Evolutionary conservation across 2,113 vertebrate species (phyloP).

Genomic region (Ictalurus punctatus): DNA sequence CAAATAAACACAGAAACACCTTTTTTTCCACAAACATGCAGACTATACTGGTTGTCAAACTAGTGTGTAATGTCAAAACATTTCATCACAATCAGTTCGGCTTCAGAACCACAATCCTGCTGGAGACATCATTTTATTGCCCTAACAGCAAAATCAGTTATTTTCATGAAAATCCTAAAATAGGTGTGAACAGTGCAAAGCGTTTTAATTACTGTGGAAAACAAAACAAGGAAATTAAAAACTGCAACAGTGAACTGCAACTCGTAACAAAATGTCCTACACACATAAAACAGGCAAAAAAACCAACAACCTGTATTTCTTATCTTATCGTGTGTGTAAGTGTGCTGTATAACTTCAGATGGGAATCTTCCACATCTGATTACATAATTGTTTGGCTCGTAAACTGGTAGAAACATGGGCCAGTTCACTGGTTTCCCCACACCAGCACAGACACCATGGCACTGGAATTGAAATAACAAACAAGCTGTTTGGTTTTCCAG

Average conservation of each 20-base stretch:
- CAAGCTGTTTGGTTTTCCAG: conserved; percentile 13
- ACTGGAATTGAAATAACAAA: conserved; percentile 1
- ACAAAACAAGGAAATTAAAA: background rate
- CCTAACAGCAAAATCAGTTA: background rate
- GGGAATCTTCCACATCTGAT: background rate
- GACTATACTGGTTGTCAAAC: background rate
- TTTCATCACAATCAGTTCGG: background rate
- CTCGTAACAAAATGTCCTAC: background rate
- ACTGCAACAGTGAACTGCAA: background rate
- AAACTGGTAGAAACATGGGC: background rate
- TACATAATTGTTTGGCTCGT: background rate
- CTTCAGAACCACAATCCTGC: background rate
- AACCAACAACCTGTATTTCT: background rate
- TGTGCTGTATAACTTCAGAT: background rate
- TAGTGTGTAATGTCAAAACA: background rate
- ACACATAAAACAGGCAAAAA: background rate
- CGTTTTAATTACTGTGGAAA: background rate
- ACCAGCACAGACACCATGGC: conserved; percentile 6
- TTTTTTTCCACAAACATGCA: background rate
- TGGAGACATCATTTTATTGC: background rate
- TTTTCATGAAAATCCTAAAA: background rate
- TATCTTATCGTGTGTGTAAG: no score
- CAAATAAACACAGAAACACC: background rate
- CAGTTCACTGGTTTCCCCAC: background rate
- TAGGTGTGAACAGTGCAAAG: background rate